Evolutionary conservation across 2,797 vertebrate genomes (phyloP), one percentile per base, ranked within the genome.

Genomic region (Enteromius radiatus): DNA sequence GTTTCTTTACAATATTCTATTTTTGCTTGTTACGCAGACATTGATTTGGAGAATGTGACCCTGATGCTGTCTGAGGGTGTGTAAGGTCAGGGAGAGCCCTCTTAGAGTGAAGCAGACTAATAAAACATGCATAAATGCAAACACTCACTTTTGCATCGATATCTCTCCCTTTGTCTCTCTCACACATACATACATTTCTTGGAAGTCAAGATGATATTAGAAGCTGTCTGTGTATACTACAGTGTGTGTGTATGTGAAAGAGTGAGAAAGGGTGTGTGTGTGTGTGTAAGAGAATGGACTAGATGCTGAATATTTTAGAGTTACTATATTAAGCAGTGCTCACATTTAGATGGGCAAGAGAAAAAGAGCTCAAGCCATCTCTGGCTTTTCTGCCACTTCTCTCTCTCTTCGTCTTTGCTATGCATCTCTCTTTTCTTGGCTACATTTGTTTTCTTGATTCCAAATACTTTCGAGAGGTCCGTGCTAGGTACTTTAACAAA

Each of bases 261-360:
- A n/a, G 28, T 26, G 54, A 36, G 38, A 19, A 38, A 14, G 59
- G 21, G 31, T 15, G 45, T 45, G 28, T 41, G 68, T 70, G 73
- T 31, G 79, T 21, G 56, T 21, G 90, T 88, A 76, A 88, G 88
- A 91, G 91, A 91, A 93, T 91, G 88, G 85, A 91, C 71, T 91
- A 90, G 92, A 91, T 93, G 91, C 89, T 95, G 91, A 95, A 95
- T 95, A 94, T 94, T 95, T 95, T 91, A 95, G 91, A 91, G 92
- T 87, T 90, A 87, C 94, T 95, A 95, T 93, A 93, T 94, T 93
- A 94, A 93, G 93, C 91, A 88, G 78, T 88, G 88, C 89, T 91
- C 92, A 93, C 93, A 92, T 94, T 95, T 94, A 95, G 94, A 93
- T 90, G 74, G 84, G 91, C 91, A 92, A 92, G 92, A 94, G 94